These are phyloP conservation scores for Acholoe squamosa DNA, from an alignment of 2,888 invertebrate species.

Conservation along the genomic window DNA sequence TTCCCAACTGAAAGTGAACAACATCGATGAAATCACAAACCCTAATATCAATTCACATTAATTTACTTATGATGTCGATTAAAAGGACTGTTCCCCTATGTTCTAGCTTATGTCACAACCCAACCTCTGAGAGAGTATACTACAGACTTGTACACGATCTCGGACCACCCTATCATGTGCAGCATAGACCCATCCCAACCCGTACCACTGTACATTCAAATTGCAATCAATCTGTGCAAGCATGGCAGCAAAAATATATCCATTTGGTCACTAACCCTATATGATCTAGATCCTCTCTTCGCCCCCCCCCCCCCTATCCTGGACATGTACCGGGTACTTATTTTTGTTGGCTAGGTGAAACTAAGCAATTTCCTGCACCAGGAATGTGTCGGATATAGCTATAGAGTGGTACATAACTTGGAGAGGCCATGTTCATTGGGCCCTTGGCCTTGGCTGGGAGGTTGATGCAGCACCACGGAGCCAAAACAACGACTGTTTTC, in stretches of 20 bases:
- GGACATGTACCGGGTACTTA: too few species aligned
- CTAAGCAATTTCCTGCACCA: background rate
- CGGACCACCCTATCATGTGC: too few species aligned
- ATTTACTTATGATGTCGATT: too few species aligned
- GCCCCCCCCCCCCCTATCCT: too few species aligned
- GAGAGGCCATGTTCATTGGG: background rate
- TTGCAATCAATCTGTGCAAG: background rate
- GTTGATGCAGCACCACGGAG: background rate
- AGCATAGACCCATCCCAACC: too few species aligned
- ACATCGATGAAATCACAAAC: background rate
- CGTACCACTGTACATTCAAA: background rate
- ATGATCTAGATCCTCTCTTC: too few species aligned
- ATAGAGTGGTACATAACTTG: background rate
- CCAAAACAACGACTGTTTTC: background rate
- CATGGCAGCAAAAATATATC: background rate
- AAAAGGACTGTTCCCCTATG: too few species aligned
- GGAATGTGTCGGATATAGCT: background rate
- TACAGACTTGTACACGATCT: too few species aligned
- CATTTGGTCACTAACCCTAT: too few species aligned
- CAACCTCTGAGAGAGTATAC: too few species aligned
- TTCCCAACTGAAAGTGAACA: conserved; percentile 16
- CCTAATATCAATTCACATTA: background rate
- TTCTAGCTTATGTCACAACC: too few species aligned
- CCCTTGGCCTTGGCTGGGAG: background rate
- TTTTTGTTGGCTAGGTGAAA: background rate